Percentiles rank a stretch among this genome's conserved stretches.
Evolutionary conservation across 2,797 vertebrate genomes (phyloP).

Genomic region (Gephyroberyx darwinii): DNA sequence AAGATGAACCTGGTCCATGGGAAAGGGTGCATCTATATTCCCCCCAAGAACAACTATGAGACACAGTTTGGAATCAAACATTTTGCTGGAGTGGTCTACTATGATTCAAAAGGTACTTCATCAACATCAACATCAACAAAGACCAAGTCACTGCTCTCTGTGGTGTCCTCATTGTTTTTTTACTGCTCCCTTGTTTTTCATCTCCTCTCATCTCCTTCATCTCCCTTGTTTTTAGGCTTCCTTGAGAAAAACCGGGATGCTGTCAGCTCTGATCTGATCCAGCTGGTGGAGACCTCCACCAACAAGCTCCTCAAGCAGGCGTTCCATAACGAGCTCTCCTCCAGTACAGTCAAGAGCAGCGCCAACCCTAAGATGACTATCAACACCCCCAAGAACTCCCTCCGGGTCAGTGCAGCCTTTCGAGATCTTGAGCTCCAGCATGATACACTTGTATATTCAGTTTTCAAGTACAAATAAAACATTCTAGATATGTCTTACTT

Average conservation of each 20-base stretch:
- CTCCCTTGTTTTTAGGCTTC: conserved; percentile 83
- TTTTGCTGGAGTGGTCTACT: conserved; percentile 93
- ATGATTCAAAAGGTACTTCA: conserved; percentile 89
- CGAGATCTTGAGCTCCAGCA: not conserved
- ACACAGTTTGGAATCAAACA: conserved; percentile 91
- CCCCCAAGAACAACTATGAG: conserved; percentile 88
- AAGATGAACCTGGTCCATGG: conserved; percentile 88
- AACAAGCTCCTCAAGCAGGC: conserved; percentile 89
- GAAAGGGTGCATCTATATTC: conserved; percentile 85
- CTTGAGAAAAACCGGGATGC: conserved; percentile 96
- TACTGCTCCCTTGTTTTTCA: conserved; percentile 20
- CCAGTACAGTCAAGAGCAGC: conserved; percentile 39
- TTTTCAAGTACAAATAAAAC: not conserved
- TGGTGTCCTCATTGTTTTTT: conserved; percentile 1
- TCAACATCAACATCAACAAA: conserved; percentile 7
- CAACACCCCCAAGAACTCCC: conserved; percentile 69
- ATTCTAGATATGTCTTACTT: not conserved
- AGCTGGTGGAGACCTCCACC: conserved; percentile 86
- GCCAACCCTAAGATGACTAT: conserved; percentile 70
- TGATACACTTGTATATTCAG: not conserved
- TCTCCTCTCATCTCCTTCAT: no score
- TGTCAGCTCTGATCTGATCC: conserved; percentile 87
- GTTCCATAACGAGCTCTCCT: conserved; percentile 80
- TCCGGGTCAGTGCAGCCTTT: conserved; percentile 63
- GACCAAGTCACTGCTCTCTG: not conserved